Percentiles rank a stretch among this genome's conserved stretches.
phyloP scores from a whole-genome alignment of 1,140 invertebrate genomes.

The Ostrea edulis region DNA sequence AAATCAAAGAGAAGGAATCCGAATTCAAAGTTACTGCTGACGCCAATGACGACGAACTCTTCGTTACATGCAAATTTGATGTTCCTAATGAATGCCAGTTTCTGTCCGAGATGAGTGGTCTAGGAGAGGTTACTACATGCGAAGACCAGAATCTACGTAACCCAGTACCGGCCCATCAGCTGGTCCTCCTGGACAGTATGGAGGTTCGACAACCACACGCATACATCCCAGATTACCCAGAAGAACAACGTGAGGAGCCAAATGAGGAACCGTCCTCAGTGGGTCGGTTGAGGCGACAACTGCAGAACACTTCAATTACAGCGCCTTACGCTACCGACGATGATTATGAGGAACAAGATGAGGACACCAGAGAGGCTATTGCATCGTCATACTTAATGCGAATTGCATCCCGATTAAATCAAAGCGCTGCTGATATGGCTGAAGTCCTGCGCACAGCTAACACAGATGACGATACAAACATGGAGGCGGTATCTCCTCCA shows the following conservation, averaged over 20 bases:
- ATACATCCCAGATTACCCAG: slow-evolving; percentile 6
- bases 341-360: slow-evolving; percentile 49
- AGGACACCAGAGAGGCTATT: slow-evolving; percentile 53
- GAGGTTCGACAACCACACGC: slow-evolving; percentile 56
- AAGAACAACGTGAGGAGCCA: slow-evolving; percentile 24
- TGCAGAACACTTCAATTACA: not conserved
- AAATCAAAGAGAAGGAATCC: slow-evolving; percentile 70
- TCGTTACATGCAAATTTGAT: slow-evolving; percentile 68
- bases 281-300: not conserved
- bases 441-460: slow-evolving; percentile 58
- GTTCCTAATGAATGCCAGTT: slow-evolving; percentile 67
- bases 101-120: slow-evolving; percentile 71
- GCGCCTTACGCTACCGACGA: slow-evolving; percentile 36
- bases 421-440: slow-evolving; percentile 63
- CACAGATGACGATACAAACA: slow-evolving; percentile 4
- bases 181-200: slow-evolving; percentile 65
- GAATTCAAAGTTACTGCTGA: slow-evolving; percentile 64
- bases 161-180: slow-evolving; percentile 69
- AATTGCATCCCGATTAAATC: slow-evolving; percentile 63
- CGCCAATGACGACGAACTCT: slow-evolving; percentile 71
- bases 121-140: slow-evolving; percentile 68
- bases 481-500: slow-evolving; percentile 25
- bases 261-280: not conserved
- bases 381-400: slow-evolving; percentile 61
- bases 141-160: slow-evolving; percentile 66